These are phyloP conservation scores for Dasypolia templi DNA, from an alignment of 2,888 invertebrate species.

Conservation along the genomic window DNA sequence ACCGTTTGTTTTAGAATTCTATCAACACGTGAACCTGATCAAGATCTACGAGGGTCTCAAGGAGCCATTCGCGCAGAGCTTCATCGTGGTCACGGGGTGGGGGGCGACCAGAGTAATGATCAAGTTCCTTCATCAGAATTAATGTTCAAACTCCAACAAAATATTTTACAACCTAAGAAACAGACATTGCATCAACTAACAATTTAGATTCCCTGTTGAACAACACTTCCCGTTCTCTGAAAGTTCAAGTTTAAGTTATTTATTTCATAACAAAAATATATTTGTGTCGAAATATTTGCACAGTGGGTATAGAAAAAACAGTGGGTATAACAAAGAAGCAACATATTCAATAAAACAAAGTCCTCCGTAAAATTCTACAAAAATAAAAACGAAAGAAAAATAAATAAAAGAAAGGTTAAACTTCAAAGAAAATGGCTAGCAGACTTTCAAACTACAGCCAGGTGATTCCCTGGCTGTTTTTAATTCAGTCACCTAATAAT, in stretches of 20 bases:
- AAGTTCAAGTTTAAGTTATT: too few relatives aligned
- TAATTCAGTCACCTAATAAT: too few relatives aligned
- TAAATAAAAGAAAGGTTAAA: too few relatives aligned
- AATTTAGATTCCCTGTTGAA: not conserved
- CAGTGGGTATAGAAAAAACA: too few relatives aligned
- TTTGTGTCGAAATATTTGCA: too few relatives aligned
- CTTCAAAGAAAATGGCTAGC: not conserved
- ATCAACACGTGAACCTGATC: conserved; percentile 75
- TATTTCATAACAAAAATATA: too few relatives aligned
- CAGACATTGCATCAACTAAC: not conserved
- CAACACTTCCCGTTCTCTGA: not conserved
- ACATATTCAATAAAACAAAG: too few relatives aligned
- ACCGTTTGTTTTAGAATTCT: conserved; percentile 72
- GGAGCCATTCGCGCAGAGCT: conserved; percentile 85
- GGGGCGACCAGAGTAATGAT: conserved; percentile 80
- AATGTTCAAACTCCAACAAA: too few relatives aligned
- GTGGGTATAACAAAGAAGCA: too few relatives aligned
- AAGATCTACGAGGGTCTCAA: conserved; percentile 82
- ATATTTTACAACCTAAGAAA: too few relatives aligned
- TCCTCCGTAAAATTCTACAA: too few relatives aligned
- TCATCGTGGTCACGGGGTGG: conserved; percentile 84
- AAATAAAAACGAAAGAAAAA: too few relatives aligned
- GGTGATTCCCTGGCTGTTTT: not conserved
- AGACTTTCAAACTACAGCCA: not conserved
- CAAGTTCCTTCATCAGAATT: not conserved